A percentile compares a stretch with the other conserved stretches of the same genome.
phyloP scores from a whole-genome alignment of 2,888 invertebrate genomes.

The Euplagia quadripunctaria region DNA sequence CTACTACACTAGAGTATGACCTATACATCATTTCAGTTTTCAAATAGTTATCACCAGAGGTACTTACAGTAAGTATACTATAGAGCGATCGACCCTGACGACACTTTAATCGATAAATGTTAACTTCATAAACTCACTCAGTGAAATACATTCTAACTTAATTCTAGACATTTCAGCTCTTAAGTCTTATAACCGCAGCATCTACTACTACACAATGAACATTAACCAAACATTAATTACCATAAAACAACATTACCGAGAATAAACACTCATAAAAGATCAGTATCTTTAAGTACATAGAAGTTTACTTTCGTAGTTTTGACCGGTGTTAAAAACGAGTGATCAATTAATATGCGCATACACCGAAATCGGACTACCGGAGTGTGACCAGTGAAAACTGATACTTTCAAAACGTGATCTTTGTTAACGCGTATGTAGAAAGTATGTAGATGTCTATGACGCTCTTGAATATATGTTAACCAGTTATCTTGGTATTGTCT shows the following conservation, averaged over 20 bases:
- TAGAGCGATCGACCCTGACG: too few species aligned
- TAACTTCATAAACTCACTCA: too few species aligned
- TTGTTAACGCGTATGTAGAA: slow-evolving; percentile 38
- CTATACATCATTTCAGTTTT: too few species aligned
- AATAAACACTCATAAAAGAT: slow-evolving; percentile 17
- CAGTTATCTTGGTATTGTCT: not conserved
- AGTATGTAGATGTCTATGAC: slow-evolving; percentile 18
- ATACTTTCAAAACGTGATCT: slow-evolving; percentile 74
- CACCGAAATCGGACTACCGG: slow-evolving; percentile 60
- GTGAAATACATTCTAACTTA: too few species aligned
- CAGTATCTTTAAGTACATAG: slow-evolving; percentile 24
- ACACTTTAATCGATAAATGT: too few species aligned
- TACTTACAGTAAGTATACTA: too few species aligned
- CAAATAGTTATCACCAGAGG: too few species aligned
- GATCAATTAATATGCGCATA: slow-evolving; percentile 33
- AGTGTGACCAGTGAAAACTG: slow-evolving; percentile 70
- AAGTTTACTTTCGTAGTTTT: slow-evolving; percentile 48
- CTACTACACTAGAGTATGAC: too few species aligned
- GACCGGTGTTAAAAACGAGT: slow-evolving; percentile 42
- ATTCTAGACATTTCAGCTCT: too few species aligned
- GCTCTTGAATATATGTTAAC: slow-evolving; percentile 5
- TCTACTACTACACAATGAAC: not conserved
- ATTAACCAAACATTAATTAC: slow-evolving; percentile 1
- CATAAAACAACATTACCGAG: slow-evolving; percentile 9
- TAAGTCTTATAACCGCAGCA: not conserved